Base-by-base conservation (phyloP, 2,888 invertebrate genomes). In the Dexiosoma caninum region DNA sequence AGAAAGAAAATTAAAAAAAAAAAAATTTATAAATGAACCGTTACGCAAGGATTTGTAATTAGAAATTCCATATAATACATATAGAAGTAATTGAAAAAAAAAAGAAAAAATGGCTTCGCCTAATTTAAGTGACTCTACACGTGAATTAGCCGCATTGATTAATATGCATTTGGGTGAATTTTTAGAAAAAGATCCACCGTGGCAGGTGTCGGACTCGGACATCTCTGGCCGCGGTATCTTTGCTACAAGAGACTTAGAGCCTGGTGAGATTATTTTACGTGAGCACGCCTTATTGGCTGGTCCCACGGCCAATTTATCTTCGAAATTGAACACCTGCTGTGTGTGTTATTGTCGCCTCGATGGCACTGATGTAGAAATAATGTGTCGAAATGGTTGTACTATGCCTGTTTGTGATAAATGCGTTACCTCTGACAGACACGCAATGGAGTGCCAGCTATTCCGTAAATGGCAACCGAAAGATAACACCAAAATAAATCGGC, bases 251-350 rank as follows among this genome's bases (percentile, higher is more conserved):
- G 92, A 94, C 85, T 93, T 95, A 42, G 86, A 89, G 62, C 86
- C 91, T 7, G 95, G 95, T 30, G 95, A 95, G 88, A 88, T 94
- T 46, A 92, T 96, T 35, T 95, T 94, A 85, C 91, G 92, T 8
- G 96, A 96, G 87, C 91, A 90, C 67, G 94, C 96, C 0, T 88
- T 96, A 44, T 91, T 95, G 69, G 89, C 93, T 60, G 95, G 96
- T 0, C 95, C 95, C 0, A 92, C 94, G 35, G 91, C 92, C 53
- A 91, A 92, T 70, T 88, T 89, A 27, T 89, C 89, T 55, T 87
- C 92, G 14, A 92, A 92, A 71, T 64, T 89, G 40, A 91, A 93
- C 84, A 91, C 92, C 72, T 95, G 95, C 88, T 92, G 93, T 0
- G 91, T 92, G 62, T 95, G 95, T 87, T 92, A 92, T 84, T 92